Conservation (phyloP, 2,113 vertebrate genomes). For the Morphnarchus princeps region DNA sequence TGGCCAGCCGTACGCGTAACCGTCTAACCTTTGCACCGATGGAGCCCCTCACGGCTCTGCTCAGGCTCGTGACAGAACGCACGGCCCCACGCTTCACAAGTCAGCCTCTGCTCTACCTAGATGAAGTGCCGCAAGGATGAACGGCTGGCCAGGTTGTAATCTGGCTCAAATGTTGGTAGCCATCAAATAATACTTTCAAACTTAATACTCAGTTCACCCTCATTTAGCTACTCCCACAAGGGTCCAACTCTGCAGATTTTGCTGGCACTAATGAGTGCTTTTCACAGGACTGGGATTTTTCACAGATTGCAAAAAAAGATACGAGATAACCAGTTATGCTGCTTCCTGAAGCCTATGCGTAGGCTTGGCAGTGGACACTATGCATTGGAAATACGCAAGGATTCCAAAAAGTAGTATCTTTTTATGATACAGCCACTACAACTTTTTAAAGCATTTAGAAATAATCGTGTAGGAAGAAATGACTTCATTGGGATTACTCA, state of each 20-base stretch:
- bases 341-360: neutral
- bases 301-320: neutral
- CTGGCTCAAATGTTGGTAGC: neutral
- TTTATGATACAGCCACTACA: neutral
- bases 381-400: neutral
- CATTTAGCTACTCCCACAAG: neutral
- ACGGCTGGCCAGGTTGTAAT: neutral
- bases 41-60: neutral
- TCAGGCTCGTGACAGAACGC: accelerated
- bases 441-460: conserved; percentile 1
- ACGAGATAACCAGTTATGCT: neutral
- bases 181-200: neutral
- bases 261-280: conserved; percentile 10
- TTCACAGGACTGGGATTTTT: neutral
- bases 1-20: accelerated
- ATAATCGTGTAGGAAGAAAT: conserved; percentile 14
- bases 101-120: neutral
- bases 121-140: neutral
- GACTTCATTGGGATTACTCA: neutral
- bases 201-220: neutral
- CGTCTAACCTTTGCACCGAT: accelerated
- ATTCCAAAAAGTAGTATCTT: neutral
- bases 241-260: neutral
- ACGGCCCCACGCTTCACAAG: accelerated
- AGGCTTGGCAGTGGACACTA: neutral